Conservation (phyloP, 2,797 vertebrate genomes). For the Gambusia yucatana region DNA sequence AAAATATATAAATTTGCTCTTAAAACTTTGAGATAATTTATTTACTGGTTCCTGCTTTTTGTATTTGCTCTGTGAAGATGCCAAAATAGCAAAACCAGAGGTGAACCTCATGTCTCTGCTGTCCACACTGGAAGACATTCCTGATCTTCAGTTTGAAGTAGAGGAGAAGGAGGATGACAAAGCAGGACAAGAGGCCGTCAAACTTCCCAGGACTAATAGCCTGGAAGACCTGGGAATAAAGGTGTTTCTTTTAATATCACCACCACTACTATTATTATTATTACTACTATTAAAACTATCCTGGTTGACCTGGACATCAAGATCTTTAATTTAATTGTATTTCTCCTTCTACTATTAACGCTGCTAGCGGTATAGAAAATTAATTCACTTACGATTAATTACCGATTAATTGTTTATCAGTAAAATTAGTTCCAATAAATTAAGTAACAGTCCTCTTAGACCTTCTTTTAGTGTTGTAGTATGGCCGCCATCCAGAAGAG, state of each 20-base stretch:
- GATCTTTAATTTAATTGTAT: neutral
- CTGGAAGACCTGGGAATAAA: constrained; percentile 89
- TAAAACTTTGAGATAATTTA: neutral
- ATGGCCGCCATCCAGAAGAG: too few relatives aligned
- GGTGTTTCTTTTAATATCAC: constrained; percentile 65
- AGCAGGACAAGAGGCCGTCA: constrained; percentile 44
- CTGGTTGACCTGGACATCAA: neutral
- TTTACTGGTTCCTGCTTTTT: neutral
- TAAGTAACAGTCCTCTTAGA: too few relatives aligned
- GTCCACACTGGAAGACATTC: constrained; percentile 74
- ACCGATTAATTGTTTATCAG: too few relatives aligned
- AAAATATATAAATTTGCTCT: neutral
- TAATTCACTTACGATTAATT: too few relatives aligned
- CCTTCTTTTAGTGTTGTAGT: too few relatives aligned
- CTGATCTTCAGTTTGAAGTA: constrained; percentile 58
- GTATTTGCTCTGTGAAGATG: constrained; percentile 57
- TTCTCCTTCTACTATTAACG: neutral
- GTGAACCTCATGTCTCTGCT: constrained; percentile 82
- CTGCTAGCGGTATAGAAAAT: neutral
- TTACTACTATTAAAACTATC: neutral
- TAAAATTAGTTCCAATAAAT: too few relatives aligned
- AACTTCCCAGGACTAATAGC: constrained; percentile 85
- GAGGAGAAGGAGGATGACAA: constrained; percentile 65
- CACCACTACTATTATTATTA: neutral
- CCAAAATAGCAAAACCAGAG: constrained; percentile 69